Conservation (phyloP, 2,888 invertebrate species). For the Andrena minutula region DNA sequence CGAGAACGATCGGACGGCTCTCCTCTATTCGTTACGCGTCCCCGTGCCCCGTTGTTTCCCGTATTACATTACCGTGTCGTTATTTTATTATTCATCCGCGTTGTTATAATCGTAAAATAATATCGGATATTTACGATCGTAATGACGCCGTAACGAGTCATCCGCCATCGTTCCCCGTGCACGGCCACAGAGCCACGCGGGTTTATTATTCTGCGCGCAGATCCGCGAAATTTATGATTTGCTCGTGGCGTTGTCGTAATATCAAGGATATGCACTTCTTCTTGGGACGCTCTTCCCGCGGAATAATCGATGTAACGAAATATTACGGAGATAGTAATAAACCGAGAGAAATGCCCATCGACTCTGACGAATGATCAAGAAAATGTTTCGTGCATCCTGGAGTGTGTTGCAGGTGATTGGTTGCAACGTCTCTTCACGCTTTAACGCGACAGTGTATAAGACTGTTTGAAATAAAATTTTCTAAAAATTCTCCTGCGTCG, state of each 20-base stretch:
- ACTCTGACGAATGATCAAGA: background rate
- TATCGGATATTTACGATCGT: slow-evolving; percentile 12
- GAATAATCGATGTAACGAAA: background rate
- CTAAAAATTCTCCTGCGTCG: background rate
- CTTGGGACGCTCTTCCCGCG: background rate
- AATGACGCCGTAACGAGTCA: slow-evolving; percentile 12
- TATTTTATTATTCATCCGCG: slow-evolving; percentile 31
- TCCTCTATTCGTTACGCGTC: slow-evolving; percentile 23
- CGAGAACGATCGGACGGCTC: slow-evolving; percentile 14
- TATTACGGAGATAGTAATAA: background rate
- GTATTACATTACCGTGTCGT: slow-evolving; percentile 12
- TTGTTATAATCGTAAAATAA: slow-evolving; percentile 26
- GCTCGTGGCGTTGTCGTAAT: background rate
- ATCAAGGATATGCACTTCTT: background rate
- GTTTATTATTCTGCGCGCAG: slow-evolving; percentile 3
- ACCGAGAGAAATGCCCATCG: background rate
- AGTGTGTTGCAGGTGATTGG: background rate
- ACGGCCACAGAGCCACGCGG: too few species aligned
- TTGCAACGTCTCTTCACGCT: background rate
- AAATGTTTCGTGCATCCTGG: too few species aligned
- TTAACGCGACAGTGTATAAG: background rate
- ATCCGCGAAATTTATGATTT: slow-evolving; percentile 4
- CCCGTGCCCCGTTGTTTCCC: background rate
- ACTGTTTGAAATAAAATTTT: background rate
- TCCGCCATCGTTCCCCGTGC: background rate